Conservation (phyloP, 2,888 invertebrate genomes). For the Zele albiditarsus region DNA sequence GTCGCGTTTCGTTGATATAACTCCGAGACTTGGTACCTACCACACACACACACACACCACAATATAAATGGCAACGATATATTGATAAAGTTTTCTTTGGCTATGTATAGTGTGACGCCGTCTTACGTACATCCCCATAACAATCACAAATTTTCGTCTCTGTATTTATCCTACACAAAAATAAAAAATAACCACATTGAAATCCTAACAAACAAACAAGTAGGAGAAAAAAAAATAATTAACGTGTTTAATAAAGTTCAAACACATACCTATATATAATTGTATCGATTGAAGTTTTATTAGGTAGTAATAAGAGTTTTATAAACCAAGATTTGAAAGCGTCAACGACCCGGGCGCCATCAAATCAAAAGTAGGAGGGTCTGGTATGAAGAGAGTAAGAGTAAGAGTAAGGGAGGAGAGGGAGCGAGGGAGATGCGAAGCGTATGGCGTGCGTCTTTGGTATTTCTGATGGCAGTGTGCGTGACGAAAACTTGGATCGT, state of each 20-base stretch:
- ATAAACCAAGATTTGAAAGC: too few species aligned
- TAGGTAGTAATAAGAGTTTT: too few species aligned
- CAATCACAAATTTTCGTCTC: too few species aligned
- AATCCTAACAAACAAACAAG: not conserved
- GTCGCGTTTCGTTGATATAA: too few species aligned
- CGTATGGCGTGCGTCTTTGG: constrained; percentile 54
- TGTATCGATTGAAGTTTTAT: too few species aligned
- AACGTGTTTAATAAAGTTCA: too few species aligned
- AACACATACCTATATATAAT: too few species aligned
- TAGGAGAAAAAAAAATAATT: not conserved
- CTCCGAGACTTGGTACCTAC: too few species aligned
- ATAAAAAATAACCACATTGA: constrained; percentile 42
- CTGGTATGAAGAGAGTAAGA: not conserved
- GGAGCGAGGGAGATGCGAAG: constrained; percentile 24
- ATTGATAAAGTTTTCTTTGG: constrained; percentile 66
- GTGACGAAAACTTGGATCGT: constrained; percentile 52
- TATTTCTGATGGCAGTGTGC: constrained; percentile 29
- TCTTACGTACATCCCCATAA: constrained; percentile 52
- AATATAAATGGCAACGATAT: constrained; percentile 61
- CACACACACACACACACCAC: too few species aligned
- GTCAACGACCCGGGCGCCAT: too few species aligned
- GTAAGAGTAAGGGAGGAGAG: not conserved
- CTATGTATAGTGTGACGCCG: constrained; percentile 62
- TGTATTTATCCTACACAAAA: constrained; percentile 40
- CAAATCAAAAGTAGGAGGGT: too few species aligned